These are phyloP conservation scores for Kuschelorhynchus macadamiae DNA, from an alignment of 2,888 invertebrate genomes.

Conservation along the genomic window DNA sequence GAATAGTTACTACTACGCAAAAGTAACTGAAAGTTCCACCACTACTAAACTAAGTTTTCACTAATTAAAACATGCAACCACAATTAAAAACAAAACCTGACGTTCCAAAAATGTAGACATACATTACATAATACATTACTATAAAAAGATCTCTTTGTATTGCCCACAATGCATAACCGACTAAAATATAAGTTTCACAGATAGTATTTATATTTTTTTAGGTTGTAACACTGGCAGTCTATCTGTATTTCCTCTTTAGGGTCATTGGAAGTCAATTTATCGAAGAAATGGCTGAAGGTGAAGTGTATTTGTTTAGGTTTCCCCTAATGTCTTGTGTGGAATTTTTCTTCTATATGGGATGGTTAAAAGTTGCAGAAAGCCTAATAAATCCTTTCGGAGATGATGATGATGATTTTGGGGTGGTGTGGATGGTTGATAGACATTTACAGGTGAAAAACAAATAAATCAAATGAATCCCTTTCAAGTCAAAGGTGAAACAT, in stretches of 20 bases:
- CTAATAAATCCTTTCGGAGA: conserved; percentile 92
- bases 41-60: no score
- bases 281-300: conserved; percentile 65
- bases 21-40: no score
- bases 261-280: conserved; percentile 91
- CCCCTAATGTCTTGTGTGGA: conserved; percentile 91
- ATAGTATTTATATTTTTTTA: no score
- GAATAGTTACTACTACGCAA: no score
- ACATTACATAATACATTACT: no score
- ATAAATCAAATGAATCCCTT: not conserved
- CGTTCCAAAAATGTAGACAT: no score
- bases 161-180: no score
- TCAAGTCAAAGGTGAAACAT: not conserved
- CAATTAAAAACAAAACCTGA: no score
- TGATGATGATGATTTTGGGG: conserved; percentile 92
- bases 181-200: no score
- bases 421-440: conserved; percentile 92
- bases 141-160: no score
- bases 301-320: conserved; percentile 67
- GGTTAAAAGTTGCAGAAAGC: conserved; percentile 93
- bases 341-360: conserved; percentile 90
- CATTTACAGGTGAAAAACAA: conserved; percentile 82
- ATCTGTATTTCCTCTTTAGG: conserved; percentile 89
- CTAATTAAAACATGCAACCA: no score
- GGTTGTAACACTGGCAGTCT: conserved; percentile 92